phyloP scores from a whole-genome alignment of 1,140 invertebrate species.

The Sycophaga agraensis region DNA sequence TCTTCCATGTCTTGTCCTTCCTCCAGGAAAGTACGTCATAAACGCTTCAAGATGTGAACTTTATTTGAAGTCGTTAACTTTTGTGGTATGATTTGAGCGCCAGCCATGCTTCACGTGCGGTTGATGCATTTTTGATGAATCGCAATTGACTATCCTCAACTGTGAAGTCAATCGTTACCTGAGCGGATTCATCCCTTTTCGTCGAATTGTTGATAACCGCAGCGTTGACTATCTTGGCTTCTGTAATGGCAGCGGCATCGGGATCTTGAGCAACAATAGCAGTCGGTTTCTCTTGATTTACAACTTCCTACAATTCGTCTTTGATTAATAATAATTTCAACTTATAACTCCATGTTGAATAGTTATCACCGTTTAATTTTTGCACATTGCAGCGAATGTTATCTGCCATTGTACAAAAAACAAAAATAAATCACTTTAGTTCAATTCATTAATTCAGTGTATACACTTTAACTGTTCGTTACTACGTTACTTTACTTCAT shows the following conservation, averaged over 20 bases:
- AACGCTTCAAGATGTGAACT: slow-evolving; percentile 22
- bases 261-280: too few species aligned
- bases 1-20: slow-evolving; percentile 21
- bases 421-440: too few species aligned
- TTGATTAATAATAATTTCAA: slow-evolving; percentile 23
- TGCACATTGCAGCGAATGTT: too few species aligned
- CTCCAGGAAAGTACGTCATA: slow-evolving; percentile 19
- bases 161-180: slow-evolving; percentile 12
- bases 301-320: slow-evolving; percentile 4
- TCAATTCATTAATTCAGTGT: too few species aligned
- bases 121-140: slow-evolving; percentile 13
- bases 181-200: too few species aligned
- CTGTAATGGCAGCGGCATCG: not conserved
- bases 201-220: too few species aligned
- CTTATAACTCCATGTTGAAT: slow-evolving; percentile 22
- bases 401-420: too few species aligned
- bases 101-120: slow-evolving; percentile 22
- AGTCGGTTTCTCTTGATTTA: too few species aligned
- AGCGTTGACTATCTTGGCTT: too few species aligned
- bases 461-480: too few species aligned
- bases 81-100: slow-evolving; percentile 22
- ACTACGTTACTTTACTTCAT: too few species aligned
- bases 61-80: slow-evolving; percentile 25
- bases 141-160: slow-evolving; percentile 25
- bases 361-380: slow-evolving; percentile 10